Base-by-base conservation (phyloP, 2,888 invertebrate species). In the Agrypnus murinus region DNA sequence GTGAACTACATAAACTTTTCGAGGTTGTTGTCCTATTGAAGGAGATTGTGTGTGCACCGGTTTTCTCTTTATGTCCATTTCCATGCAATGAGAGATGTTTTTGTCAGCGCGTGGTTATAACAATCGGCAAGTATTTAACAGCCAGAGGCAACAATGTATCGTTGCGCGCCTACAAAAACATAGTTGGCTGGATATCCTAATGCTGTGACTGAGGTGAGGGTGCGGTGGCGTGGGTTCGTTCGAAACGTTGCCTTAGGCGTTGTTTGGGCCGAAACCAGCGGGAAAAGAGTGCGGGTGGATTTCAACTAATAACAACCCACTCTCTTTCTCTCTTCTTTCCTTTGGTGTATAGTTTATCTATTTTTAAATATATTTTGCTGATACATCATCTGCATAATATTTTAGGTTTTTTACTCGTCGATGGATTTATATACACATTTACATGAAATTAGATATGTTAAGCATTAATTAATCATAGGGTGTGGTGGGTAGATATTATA, bases 221-320 rank as follows among this genome's bases (percentile, higher is more conserved):
- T 74, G 79, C 77, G 79, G 78, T 69, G 65, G 76, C 74, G 80
- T 80, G 74, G 79, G 79, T 64, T 63, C 19, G 79, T 65, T n/a
- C n/a, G n/a, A n/a, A n/a, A n/a, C 55, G 36, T 19, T n/a, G 70
- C 77, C 76, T 50, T 19, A 40, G 75, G 79, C 78, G 70, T 63
- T 25, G 25, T 25, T 25, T 74, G 75, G 73, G 74, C 74, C 73
- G 73, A 71, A 75, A 77, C 74, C 75, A 73, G 67, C 69, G 66
- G 69, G 40, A 60, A 40, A 62, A 76, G 78, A 76, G 78, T 77
- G 80, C 78, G 80, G 80, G 79, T 78, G 80, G 79, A 79, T 75
- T 69, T 62, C 71, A 72, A 76, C 75, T 74, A 25, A 25, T 25
- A 74, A 74, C 66, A 72, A 71, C 77, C 78, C 75, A 77, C 76